A percentile compares a stretch with the other conserved stretches of the same genome.
Conservation (phyloP, 2,888 invertebrate species). For the Nemoura dubitans region DNA sequence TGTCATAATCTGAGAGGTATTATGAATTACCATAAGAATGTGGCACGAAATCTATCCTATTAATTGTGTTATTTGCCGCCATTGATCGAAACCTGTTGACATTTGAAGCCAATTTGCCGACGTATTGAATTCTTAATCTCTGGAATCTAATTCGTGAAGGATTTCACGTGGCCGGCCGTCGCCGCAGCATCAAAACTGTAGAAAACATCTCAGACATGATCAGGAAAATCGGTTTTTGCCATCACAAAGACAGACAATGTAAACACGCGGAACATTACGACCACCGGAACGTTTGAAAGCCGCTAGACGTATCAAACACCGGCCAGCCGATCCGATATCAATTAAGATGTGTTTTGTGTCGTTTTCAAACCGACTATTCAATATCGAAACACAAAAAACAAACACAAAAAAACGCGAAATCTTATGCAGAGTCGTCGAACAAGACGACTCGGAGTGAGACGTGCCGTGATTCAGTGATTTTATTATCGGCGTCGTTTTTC, state of each 20-base stretch:
- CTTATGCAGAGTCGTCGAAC: slow-evolving; percentile 18
- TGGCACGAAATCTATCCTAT: not conserved
- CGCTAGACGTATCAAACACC: not conserved
- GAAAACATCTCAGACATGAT: slow-evolving; percentile 7
- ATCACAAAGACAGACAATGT: not conserved
- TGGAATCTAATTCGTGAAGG: not conserved
- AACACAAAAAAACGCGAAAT: not conserved
- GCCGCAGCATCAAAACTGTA: not conserved
- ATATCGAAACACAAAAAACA: not conserved
- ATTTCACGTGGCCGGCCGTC: not conserved
- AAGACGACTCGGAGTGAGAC: slow-evolving; percentile 13
- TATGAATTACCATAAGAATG: not conserved
- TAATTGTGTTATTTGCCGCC: no score
- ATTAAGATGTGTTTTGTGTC: slow-evolving; percentile 44
- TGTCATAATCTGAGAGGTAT: not conserved
- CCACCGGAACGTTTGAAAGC: slow-evolving; percentile 21
- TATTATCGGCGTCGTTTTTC: slow-evolving; percentile 25
- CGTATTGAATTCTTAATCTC: not conserved
- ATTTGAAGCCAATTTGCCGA: not conserved
- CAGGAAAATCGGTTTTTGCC: not conserved
- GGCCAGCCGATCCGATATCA: slow-evolving; percentile 37
- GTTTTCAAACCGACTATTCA: slow-evolving; percentile 18
- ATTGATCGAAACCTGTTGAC: not conserved
- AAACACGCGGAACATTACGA: slow-evolving; percentile 1
- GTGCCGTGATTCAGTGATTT: slow-evolving; percentile 44